Evolutionary conservation across 2,888 invertebrate species (phyloP).

Genomic region (Ceriagrion tenellum): DNA sequence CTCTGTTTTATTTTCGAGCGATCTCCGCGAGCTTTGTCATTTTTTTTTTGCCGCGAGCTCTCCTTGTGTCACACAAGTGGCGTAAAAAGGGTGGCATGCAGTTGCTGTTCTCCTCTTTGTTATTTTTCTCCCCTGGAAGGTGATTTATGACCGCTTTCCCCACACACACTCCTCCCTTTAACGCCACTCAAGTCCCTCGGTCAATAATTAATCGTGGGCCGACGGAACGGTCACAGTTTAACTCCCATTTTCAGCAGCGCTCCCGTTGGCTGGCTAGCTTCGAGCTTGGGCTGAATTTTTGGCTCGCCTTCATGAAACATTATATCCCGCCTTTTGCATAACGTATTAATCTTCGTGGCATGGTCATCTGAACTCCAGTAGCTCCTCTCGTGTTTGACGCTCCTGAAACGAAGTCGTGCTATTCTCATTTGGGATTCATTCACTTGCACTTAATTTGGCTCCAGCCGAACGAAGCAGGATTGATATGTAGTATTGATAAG

Average conservation of each 20-base stretch:
- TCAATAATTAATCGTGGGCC: neutral
- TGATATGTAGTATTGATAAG: no score
- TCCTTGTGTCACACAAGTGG: neutral
- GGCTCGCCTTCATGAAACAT: neutral
- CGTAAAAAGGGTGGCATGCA: neutral
- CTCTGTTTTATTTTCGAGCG: neutral
- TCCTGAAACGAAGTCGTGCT: no score
- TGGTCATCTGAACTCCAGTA: no score
- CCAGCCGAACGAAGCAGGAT: no score
- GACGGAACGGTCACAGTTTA: neutral
- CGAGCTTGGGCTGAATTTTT: neutral
- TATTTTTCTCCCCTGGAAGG: neutral
- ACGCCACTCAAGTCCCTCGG: neutral
- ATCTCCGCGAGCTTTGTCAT: neutral
- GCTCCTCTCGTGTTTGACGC: no score
- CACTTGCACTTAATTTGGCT: no score
- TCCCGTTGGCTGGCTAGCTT: neutral
- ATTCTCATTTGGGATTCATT: no score
- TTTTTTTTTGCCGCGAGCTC: neutral
- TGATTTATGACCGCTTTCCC: constrained; percentile 15
- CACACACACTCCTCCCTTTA: neutral
- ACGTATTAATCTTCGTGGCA: no score
- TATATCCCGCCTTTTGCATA: no score
- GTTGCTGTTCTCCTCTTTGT: neutral
- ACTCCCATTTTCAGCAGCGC: neutral